Percentiles rank a stretch among this genome's conserved stretches.
These are phyloP conservation scores for Athalia cordata DNA, from an alignment of 2,888 invertebrate genomes.

Conservation along the genomic window DNA sequence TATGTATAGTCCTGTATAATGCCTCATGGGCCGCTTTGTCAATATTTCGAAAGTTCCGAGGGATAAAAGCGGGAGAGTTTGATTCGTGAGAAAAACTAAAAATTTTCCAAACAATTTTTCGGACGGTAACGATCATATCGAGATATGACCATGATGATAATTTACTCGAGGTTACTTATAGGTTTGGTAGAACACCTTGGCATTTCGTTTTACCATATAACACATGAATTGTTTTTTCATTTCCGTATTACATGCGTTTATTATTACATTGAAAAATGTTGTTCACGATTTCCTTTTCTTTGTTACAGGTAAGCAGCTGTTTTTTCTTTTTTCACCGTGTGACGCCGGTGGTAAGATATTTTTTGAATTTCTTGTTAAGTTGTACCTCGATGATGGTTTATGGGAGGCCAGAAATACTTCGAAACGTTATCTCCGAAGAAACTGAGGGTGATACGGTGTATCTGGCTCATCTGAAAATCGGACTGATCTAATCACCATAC, in stretches of 20 bases:
- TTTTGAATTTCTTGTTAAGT: neutral
- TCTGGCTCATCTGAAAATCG: neutral
- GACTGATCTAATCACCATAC: neutral
- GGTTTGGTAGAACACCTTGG: too few relatives aligned
- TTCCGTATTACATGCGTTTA: neutral
- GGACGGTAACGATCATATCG: too few relatives aligned
- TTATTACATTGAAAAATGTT: neutral
- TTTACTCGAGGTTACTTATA: too few relatives aligned
- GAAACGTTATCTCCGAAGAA: neutral
- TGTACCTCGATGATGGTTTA: neutral
- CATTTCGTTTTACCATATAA: neutral
- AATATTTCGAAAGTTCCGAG: neutral
- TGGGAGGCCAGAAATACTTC: neutral
- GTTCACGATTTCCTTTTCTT: constrained; percentile 1
- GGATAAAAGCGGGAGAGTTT: neutral
- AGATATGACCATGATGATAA: too few relatives aligned
- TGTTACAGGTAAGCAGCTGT: constrained; percentile 45
- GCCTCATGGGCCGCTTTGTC: constrained; percentile 10
- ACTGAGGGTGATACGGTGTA: too few relatives aligned
- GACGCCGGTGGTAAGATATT: constrained; percentile 28
- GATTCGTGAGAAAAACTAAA: constrained; percentile 22
- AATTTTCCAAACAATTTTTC: neutral
- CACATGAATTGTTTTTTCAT: neutral
- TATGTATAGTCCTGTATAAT: neutral
- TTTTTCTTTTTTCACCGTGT: constrained; percentile 7